A percentile compares a stretch with the other conserved stretches of the same genome.
phyloP scores from a whole-genome alignment of 2,113 vertebrate genomes.

The Galbula dea region DNA sequence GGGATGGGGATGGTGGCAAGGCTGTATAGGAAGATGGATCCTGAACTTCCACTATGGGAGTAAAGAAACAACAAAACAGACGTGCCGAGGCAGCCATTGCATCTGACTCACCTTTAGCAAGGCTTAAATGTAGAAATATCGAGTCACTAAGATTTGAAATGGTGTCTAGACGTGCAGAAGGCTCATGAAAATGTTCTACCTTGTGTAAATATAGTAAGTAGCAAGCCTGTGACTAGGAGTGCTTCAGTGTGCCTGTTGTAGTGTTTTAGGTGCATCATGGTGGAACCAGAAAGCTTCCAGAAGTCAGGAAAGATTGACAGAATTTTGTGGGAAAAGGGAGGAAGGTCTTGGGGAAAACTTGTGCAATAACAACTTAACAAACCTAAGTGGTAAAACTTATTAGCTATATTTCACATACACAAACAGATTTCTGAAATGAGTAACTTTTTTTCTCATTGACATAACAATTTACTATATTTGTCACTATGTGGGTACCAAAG shows the following conservation, averaged over 20 bases:
- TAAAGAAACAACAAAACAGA: not conserved
- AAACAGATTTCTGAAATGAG: not conserved
- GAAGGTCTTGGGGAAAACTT: not conserved
- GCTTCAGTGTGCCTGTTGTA: not conserved
- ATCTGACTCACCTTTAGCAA: not conserved
- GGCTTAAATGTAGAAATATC: not conserved
- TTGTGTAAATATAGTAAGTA: not conserved
- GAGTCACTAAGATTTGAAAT: not conserved
- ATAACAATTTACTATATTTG: too few species aligned
- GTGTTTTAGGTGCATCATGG: too few species aligned
- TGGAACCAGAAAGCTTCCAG: not conserved
- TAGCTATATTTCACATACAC: not conserved
- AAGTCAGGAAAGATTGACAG: not conserved
- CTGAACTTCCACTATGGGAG: not conserved
- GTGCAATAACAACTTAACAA: not conserved
- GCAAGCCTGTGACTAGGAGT: not conserved
- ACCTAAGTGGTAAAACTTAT: not conserved
- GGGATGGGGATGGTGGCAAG: not conserved
- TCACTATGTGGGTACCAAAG: not conserved
- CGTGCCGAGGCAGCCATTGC: not conserved
- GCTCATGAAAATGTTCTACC: not conserved
- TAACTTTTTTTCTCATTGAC: not conserved
- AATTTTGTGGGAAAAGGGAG: not conserved
- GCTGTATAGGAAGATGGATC: not conserved
- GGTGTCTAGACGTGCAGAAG: not conserved